Conservation (phyloP, 2,888 invertebrate genomes). For the Drosophila kambysellisi region DNA sequence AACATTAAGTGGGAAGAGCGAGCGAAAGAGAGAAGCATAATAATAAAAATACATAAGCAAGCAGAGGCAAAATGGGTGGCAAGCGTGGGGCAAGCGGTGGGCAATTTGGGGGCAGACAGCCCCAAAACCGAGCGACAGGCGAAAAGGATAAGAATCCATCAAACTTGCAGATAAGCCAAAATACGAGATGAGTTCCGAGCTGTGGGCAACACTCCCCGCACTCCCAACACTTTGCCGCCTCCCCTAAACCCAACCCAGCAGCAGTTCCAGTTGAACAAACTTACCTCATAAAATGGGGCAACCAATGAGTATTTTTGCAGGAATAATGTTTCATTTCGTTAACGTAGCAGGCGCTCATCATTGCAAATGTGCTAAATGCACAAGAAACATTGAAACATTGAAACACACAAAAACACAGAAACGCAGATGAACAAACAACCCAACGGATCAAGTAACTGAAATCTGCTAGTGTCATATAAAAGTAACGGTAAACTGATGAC, state of each 20-base stretch:
- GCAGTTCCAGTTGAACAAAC: conserved; percentile 38
- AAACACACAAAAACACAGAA: background rate
- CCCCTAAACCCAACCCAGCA: background rate
- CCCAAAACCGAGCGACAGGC: conserved; percentile 29
- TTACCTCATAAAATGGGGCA: conserved; percentile 66
- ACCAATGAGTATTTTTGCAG: conserved; percentile 42
- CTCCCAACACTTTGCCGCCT: background rate
- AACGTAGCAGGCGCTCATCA: conserved; percentile 74
- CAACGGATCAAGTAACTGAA: conserved; percentile 12
- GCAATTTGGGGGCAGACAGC: conserved; percentile 2
- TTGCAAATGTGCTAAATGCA: conserved; percentile 64
- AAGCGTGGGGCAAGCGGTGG: background rate
- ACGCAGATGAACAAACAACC: background rate
- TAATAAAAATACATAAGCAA: conserved; percentile 58
- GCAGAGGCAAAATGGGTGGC: background rate
- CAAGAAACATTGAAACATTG: conserved; percentile 4
- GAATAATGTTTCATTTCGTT: conserved; percentile 72
- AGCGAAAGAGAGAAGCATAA: conserved; percentile 22
- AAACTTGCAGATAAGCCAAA: conserved; percentile 79
- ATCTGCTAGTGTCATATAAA: conserved; percentile 9
- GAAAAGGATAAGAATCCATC: conserved; percentile 79
- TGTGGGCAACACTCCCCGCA: conserved; percentile 13
- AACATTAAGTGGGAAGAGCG: conserved; percentile 8
- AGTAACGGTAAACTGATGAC: conserved; percentile 27
- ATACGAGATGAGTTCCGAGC: conserved; percentile 57